Conservation (phyloP, 2,113 vertebrate genomes). For the Noturus placidus region DNA sequence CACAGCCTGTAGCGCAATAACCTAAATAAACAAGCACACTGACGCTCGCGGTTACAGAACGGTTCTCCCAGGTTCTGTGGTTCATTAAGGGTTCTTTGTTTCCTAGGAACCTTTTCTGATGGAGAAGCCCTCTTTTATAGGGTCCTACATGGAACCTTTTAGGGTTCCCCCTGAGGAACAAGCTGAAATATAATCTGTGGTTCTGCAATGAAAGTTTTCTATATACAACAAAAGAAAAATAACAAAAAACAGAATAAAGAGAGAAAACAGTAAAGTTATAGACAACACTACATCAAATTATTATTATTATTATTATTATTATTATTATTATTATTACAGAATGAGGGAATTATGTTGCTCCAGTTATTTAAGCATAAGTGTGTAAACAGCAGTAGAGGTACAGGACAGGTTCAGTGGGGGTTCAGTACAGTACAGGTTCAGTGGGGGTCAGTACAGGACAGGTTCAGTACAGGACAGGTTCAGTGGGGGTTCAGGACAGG, state of each 20-base stretch:
- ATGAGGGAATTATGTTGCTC: not conserved
- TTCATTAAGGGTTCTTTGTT: not conserved
- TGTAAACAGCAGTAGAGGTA: too few species aligned
- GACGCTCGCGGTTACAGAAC: not conserved
- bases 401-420: too few species aligned
- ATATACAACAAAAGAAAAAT: not conserved
- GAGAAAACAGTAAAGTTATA: not conserved
- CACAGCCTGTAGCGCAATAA: not conserved
- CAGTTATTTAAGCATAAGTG: not conserved
- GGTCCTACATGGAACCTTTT: not conserved
- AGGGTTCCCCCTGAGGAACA: not conserved
- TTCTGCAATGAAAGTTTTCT: not conserved
- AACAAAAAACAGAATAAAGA: not conserved
- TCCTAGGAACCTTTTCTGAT: not conserved
- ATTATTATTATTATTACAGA: not conserved
- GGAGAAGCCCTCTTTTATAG: not conserved
- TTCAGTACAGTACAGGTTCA: too few species aligned
- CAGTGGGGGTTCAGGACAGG: too few species aligned
- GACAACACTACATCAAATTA: not conserved
- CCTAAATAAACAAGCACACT: not conserved
- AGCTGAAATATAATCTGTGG: not conserved
- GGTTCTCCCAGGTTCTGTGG: not conserved
- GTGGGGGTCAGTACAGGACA: too few species aligned
- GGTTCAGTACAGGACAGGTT: too few species aligned
- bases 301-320: not conserved